Evolutionary conservation across 1,140 invertebrate species (phyloP), one percentile per base, ranked within the genome.

Genomic region (Pseudoatta argentina): DNA sequence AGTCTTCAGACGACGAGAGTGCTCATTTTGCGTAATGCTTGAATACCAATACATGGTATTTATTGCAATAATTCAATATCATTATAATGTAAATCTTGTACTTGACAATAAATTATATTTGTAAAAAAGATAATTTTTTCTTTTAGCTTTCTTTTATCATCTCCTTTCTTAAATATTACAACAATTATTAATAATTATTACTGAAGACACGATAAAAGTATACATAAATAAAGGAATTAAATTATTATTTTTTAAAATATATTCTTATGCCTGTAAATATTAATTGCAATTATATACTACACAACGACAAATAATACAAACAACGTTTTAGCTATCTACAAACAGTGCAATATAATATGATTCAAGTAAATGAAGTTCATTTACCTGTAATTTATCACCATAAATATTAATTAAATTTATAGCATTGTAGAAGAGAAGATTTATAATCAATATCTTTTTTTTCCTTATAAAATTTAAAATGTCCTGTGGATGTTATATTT

Each of bases 71-170:
- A 53, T 88, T 48, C 21, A 55, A 75, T 57, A 24, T 16, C 34
- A 51, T 21, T 12, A 51, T 51, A 85, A 63, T 67, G 24, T 87
- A 88, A 76, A 69, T 48, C 3, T 59, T 79, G 71, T 51, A 51
- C 10, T 59, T 55, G 12, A 48, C 73, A 87, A 88, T 79, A 86
- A 88, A 86, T 86, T 86, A 88, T 86, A 64, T 87, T 87, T 87
- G 59, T 87, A 85, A 76, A 83, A 67, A 83, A 63, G 1, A 75
- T 0, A 5, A 18, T 12, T 6, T 64, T 5, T 14, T 53, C n/a
- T 34, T 21, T 3, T 4, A 57, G 27, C 16, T 48, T 24, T 14
- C 8, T 71, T n/a, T 21, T 3, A n/a, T 55, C 10, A 57, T 59
- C 10, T 48, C 24, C n/a, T 16, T 81, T n/a, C 4, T 44, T 24